Evolutionary conservation across 2,888 invertebrate genomes (phyloP), one percentile per base, ranked within the genome.

Genomic region (Apamea sordens): DNA sequence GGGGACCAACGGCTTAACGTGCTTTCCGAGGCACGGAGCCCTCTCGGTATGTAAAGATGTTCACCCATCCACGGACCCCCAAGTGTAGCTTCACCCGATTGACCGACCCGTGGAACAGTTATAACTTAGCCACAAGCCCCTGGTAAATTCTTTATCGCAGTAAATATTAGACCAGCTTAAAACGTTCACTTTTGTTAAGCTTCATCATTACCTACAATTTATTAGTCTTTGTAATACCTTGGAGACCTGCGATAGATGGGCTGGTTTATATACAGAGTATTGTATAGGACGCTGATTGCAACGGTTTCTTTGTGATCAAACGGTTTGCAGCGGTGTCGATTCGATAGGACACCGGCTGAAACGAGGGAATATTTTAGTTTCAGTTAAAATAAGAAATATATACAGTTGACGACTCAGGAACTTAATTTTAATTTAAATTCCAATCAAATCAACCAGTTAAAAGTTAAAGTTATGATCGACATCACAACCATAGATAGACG

Each of bases 231-330:
- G 67, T 74, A 41, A n/a, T 67, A 50, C 80, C 80, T 36, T 10
- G 8, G 83, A 65, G 85, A 88, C 53, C 72, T 76, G 71, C 18
- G 41, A 72, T n/a, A 64, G 83, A 85, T 73, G 74, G 28, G 32
- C 41, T 72, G 65, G 72, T 71, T 77, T 89, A 87, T 79, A 50
- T 59, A n/a, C n/a, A 68, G 53, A 70, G 70, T 70, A 77, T 77
- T 88, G 53, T 76, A 75, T 47, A 64, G 65, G 18, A 67, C 36
- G 15, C 65, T 85, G 85, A 85, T 85, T 85, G 79, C 80, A 82
- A 71, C 44, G 56, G 41, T 36, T 67, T 75, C 80, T 85, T 87
- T 84, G 84, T 75, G 59, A 73, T 75, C 82, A 82, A 82, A 82
- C 50, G 53, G 8, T 59, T 68, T 85, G 15, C 73, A 50, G 15